Conservation (phyloP, 2,113 vertebrate species). For the Donacobius atricapilla region DNA sequence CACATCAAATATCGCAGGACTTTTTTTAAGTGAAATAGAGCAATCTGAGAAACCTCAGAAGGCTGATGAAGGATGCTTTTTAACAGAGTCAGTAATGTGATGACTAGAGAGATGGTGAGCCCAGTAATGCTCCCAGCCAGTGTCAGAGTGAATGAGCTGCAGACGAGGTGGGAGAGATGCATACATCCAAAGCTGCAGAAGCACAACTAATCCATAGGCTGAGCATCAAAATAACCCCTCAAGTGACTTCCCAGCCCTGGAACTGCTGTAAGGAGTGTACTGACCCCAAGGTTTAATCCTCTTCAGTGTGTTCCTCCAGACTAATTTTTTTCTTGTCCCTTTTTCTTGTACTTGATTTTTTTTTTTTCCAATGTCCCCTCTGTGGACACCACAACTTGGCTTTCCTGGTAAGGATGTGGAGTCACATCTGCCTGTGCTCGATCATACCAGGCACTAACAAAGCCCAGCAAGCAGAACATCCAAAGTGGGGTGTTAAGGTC, state of each 20-base stretch:
- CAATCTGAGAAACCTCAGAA: neutral
- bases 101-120: neutral
- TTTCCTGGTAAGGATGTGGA: neutral
- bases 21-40: neutral
- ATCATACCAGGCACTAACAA: neutral
- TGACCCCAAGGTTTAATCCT: neutral
- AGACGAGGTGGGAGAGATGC: neutral
- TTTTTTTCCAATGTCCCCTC: neutral
- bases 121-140: neutral
- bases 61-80: neutral
- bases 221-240: neutral
- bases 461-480: neutral
- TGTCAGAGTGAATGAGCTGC: neutral
- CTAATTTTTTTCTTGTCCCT: neutral
- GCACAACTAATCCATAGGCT: neutral
- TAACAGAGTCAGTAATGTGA: neutral
- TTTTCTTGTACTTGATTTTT: neutral
- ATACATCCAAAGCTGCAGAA: neutral
- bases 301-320: neutral
- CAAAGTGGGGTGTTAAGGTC: neutral
- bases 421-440: rapidly evolving
- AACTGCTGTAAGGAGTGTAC: neutral
- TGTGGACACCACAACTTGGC: neutral
- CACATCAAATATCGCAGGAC: neutral
- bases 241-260: neutral